Evolutionary conservation across 2,113 vertebrate genomes (phyloP).

Genomic region (Dicerorhinus sumatrensis): DNA sequence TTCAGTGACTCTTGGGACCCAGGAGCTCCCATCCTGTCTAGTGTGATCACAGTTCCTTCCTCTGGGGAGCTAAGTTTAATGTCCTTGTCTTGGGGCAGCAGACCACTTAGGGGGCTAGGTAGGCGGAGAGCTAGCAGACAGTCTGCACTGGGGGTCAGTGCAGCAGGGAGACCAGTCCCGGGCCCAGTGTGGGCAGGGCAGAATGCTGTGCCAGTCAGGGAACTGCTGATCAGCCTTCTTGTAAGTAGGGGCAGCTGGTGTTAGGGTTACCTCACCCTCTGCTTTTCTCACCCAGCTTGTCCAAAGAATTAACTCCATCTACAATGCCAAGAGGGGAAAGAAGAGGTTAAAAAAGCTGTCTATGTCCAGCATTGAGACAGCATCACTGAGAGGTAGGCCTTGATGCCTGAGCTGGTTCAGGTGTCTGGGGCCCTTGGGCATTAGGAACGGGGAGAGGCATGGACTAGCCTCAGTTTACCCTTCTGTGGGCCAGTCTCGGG

Average conservation of each 20-base stretch:
- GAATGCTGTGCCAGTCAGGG: not conserved
- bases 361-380: conserved; percentile 95
- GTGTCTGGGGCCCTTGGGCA: not conserved
- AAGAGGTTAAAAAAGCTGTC: conserved; percentile 98
- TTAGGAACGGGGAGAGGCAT: not conserved
- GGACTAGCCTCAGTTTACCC: not conserved
- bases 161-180: not conserved
- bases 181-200: not conserved
- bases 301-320: conserved; percentile 99
- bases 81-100: conserved; percentile 25
- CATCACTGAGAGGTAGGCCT: conserved; percentile 94
- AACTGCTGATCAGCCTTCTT: not conserved
- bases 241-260: not conserved
- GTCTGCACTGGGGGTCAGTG: not conserved
- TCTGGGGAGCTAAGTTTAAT: conserved; percentile 69
- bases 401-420: not conserved
- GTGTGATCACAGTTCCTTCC: conserved; percentile 77
- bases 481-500: not conserved
- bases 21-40: conserved; percentile 65
- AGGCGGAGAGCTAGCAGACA: not conserved
- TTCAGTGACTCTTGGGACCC: conserved; percentile 67
- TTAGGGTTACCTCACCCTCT: not conserved
- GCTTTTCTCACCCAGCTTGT: conserved; percentile 91
- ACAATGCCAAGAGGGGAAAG: conserved; percentile 98
- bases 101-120: not conserved